Evolutionary conservation across 2,888 invertebrate genomes (phyloP), one percentile per base, ranked within the genome.

Genomic region (Brachycybe producta): DNA sequence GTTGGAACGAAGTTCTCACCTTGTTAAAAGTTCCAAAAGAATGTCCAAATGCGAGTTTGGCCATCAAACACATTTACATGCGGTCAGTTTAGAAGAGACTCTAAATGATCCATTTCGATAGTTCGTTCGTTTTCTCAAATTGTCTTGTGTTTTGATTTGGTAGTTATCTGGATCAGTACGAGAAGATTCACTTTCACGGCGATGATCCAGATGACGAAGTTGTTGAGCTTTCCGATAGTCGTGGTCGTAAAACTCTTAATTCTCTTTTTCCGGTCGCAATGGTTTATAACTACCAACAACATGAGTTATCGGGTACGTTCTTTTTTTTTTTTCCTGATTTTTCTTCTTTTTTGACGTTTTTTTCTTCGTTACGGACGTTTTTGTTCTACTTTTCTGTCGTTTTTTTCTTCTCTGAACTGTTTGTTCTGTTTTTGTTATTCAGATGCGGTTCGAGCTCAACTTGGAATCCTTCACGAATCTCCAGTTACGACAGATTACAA

Each of bases 41-140:
- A 53, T 91, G 94, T 68, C 80, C 90, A 49, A 94, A 94, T 73
- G 87, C 86, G 49, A 79, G 82, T 56, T 79, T 86, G 52, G 85
- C 82, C 51, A 73, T 90, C 56, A 87, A 87, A 65, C 80, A 82
- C 64, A 78, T 86, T 57, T 87, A 87, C 66, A 75, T 83, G 56
- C 77, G 85, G 75, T 84, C 32, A 13, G 13, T 15, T 13, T 39
- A 39, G 8, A 8, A 39, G 17, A 13, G 39, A 13, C 8, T 11
- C 15, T 39, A 13, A 11, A 8, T 13, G 39, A 39, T 39, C 13
- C 39, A 11, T 11, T 39, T 39, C 15, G 39, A 39, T n/a, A 19
- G 8, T 19, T 4, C 13, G 5, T 41, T 11, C 4, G 13, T 19
- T 21, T 41, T 7, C 3, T 1, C 28, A 23, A 19, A 19, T 19